Percentiles rank a stretch among this genome's conserved stretches.
Conservation (phyloP, 2,797 vertebrate species). For the Cichlasoma orientale region DNA sequence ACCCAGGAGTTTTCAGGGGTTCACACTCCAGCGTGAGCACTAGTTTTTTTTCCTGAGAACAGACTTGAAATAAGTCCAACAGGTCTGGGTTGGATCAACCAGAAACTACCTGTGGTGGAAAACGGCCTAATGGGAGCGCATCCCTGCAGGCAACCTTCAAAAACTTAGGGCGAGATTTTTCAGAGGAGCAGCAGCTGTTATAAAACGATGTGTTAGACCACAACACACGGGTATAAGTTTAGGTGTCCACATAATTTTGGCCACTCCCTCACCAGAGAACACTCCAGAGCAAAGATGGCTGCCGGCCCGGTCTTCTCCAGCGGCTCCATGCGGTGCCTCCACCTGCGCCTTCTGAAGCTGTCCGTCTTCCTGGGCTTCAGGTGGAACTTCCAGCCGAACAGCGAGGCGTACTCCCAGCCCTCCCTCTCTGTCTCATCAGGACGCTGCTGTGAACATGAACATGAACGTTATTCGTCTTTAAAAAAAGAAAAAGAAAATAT, state of each 20-base stretch:
- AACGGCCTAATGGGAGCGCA: neutral
- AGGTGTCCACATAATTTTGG: neutral
- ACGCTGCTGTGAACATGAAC: constrained; percentile 75
- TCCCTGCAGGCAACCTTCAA: neutral
- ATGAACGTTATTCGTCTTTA: neutral
- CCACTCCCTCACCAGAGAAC: constrained; percentile 85
- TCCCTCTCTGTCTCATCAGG: constrained; percentile 88
- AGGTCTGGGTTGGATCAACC: neutral
- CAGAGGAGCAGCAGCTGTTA: neutral
- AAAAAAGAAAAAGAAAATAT: neutral
- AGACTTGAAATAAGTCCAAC: accelerated
- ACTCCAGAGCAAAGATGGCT: constrained; percentile 94
- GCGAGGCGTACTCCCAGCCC: constrained; percentile 97
- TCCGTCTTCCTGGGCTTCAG: constrained; percentile 89
- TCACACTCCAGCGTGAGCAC: neutral
- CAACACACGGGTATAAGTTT: neutral
- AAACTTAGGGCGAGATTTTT: neutral
- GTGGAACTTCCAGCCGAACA: constrained; percentile 96
- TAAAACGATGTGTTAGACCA: neutral
- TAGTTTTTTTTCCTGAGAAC: neutral
- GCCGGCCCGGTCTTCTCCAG: constrained; percentile 91
- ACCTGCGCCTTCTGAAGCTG: constrained; percentile 89
- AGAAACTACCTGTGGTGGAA: neutral
- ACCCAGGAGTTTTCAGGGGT: neutral
- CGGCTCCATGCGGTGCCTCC: constrained; percentile 94